Base-by-base conservation (phyloP, 1,140 invertebrate genomes). In the Drosophila serrata region DNA sequence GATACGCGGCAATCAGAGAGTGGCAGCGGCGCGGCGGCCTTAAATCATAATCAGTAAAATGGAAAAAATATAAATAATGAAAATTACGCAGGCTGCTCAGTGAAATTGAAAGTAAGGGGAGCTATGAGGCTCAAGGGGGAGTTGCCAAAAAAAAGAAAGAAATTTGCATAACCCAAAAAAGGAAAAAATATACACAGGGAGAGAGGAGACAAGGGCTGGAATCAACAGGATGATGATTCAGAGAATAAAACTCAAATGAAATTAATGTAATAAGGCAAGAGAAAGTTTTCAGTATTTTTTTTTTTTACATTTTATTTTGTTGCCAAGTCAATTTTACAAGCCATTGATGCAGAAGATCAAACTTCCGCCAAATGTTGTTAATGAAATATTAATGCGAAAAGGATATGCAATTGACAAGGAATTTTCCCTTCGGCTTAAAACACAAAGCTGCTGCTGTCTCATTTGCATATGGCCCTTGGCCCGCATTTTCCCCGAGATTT, bases 291-390 rank as follows among this genome's bases (percentile, higher is more conserved):
- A 2, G 24, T 13, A 1, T 1, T 19, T 6, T 43, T 12, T 43
- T 43, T 11, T 42, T 40, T 6, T 19, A 24, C 4, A 3, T 24
- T 24, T 2, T 24, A 24, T 46, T 76, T 78, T 84, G 72, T 70
- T 73, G 68, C 62, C 90, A 86, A 91, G 90, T 91, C 88, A 91
- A 91, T 91, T 91, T 91, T 79, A 91, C 90, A 91, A 91, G 64
- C 85, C 90, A 91, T 91, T 91, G 90, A 91, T 91, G 90, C 90
- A 91, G 90, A 91, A 91, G 90, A 91, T 91, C 90, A 91, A 91
- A 91, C 88, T 91, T 91, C 88, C 87, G 81, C 81, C 79, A 91
- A 91, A 91, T 90, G 81, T 90, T 90, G 84, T 88, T 91, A 91
- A 91, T 91, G 84, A 91, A 91, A 91, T 91, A 91, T 91, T 91